Evolutionary conservation across 2,888 invertebrate genomes (phyloP).

Genomic region (Aelia acuminata): DNA sequence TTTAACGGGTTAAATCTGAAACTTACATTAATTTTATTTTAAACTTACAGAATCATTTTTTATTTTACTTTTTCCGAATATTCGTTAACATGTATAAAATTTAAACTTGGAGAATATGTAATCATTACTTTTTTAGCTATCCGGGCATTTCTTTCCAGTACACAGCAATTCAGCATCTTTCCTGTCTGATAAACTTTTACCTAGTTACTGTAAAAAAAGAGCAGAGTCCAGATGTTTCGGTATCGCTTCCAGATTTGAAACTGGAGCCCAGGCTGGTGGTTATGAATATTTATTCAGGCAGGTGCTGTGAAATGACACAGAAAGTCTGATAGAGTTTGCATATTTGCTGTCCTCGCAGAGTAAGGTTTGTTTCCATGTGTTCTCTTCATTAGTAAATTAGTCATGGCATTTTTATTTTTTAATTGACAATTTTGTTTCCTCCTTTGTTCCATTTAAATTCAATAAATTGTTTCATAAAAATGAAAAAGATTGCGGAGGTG

Average conservation of each 20-base stretch:
- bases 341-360: background rate
- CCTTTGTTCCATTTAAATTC: background rate
- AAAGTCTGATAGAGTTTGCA: constrained; percentile 26
- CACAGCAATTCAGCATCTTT: too few species aligned
- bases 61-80: too few species aligned
- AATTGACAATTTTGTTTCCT: background rate
- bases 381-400: background rate
- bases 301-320: constrained; percentile 11
- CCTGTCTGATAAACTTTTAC: background rate
- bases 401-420: background rate
- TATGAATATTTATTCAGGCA: background rate
- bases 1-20: too few species aligned
- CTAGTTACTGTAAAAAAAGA: background rate
- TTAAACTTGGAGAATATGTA: too few species aligned
- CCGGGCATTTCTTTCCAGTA: too few species aligned
- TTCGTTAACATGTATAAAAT: too few species aligned
- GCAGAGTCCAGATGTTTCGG: background rate
- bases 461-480: background rate
- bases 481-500: too few species aligned
- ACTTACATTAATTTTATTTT: too few species aligned
- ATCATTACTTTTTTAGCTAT: too few species aligned
- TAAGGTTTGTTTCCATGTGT: background rate
- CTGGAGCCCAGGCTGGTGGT: background rate
- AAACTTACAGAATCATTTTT: too few species aligned
- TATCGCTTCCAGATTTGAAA: background rate